Base-by-base conservation (phyloP, 2,888 invertebrate species). In the Scelioninae gen. 2 region DNA sequence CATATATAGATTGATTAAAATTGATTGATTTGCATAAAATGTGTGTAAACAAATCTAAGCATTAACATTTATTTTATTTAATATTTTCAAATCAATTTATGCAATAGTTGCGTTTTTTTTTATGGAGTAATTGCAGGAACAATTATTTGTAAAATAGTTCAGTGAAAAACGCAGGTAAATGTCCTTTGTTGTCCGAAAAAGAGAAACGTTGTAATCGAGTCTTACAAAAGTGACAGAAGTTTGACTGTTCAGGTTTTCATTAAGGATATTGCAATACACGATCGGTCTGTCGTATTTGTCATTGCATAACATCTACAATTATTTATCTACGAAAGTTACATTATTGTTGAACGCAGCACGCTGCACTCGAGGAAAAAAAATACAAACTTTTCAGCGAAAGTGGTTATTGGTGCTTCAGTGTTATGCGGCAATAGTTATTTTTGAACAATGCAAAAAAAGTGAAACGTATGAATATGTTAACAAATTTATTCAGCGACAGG, bases 141-240 rank as follows among this genome's bases (percentile, higher is more conserved):
- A 35, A 35, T 11, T 2, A 11, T 3, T 11, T 11, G n/a, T 28
- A 50, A 45, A 43, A 22, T 35, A 4, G 9, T 10, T 9, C 13
- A 41, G 9, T 1, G 28, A 48, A 28, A 39, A 65, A 41, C 9
- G 52, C 50, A 10, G 37, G 11, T 46, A 13, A 65, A 13, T 41
- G 39, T 39, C n/a, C 25, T 45, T 45, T 63, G 63, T 70, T 50
- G 43, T 52, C 67, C 52, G 39, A 63, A 63, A 50, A 63, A 67
- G 58, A 55, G 61, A 74, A 74, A 74, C 58, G 70, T 58, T 53
- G 74, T 71, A 74, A 74, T 71, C 63, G 67, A 22, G 45, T 67
- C 35, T 74, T 74, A 74, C 74, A 71, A 74, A 67, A 74, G 74
- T 67, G 46, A 71, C 61, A 74, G 71, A 74, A 74, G 65, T 74